These are phyloP conservation scores for Sthenelais limicola DNA, from an alignment of 2,888 invertebrate genomes.

Conservation along the genomic window DNA sequence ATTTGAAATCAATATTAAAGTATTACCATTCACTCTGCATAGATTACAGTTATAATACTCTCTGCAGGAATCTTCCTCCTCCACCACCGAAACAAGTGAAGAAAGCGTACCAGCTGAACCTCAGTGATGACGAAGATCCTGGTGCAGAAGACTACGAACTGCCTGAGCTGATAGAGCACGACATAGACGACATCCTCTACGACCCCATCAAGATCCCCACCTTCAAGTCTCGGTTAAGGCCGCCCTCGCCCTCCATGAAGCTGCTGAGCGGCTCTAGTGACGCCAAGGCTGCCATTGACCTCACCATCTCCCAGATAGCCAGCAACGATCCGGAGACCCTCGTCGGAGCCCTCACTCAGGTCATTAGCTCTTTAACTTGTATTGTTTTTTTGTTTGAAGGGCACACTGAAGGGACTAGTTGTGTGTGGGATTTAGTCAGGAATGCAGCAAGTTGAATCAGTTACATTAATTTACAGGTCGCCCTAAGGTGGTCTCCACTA, in stretches of 20 bases:
- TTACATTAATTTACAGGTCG: too few species aligned
- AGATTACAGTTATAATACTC: too few species aligned
- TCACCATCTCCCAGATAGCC: conserved; percentile 78
- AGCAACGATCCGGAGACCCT: conserved; percentile 77
- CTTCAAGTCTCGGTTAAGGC: conserved; percentile 48
- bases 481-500: too few species aligned
- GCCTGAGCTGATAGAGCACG: conserved; percentile 61
- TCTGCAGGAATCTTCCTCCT: too few species aligned
- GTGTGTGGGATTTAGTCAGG: too few species aligned
- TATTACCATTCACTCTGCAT: too few species aligned
- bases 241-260: conserved; percentile 62
- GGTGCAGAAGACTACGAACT: conserved; percentile 44
- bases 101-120: conserved; percentile 81
- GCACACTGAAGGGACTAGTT: too few species aligned
- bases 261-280: conserved; percentile 63
- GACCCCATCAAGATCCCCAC: conserved; percentile 64
- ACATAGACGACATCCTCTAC: conserved; percentile 64
- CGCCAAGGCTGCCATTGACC: conserved; percentile 73
- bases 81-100: background rate
- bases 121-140: conserved; percentile 57
- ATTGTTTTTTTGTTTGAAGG: too few species aligned
- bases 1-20: too few species aligned
- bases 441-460: too few species aligned
- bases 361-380: too few species aligned
- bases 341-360: conserved; percentile 79